Base-by-base conservation (phyloP, 2,888 invertebrate genomes). In the Trichogramma evanescens region DNA sequence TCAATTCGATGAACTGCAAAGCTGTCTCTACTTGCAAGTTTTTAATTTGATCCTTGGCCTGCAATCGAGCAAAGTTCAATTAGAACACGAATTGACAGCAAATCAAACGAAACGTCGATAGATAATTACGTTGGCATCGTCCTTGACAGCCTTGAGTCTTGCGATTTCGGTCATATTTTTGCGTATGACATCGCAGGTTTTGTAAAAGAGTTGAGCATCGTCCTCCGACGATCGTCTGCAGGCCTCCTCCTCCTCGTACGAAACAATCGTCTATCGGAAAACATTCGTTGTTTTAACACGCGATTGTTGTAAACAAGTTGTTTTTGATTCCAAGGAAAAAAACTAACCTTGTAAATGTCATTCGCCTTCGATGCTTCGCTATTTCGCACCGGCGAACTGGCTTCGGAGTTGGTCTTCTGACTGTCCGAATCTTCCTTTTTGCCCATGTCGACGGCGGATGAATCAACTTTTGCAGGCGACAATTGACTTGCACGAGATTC, bases 1-100 rank as follows among this genome's bases (percentile, higher is more conserved):
- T 95, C 55, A 95, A 78, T 57, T 89, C 82, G n/a, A 93, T 87
- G 71, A 93, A 85, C 70, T 87, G 83, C 56, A 94, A 78, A 0
- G 89, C 87, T 0, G 89, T 89, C 69, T 90, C 86, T 56, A 87
- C 83, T 70, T 88, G 82, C 68, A 88, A 85, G 57, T 87, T 83
- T 60, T 82, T 81, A 6, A 91, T 84, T 72, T 86, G 85, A 56
- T 82, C 82, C 69, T 81, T 82, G 3, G 80, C 80, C 86, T 87
- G 65, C 59, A 80, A 79, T 61, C 44, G 39, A 3, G 39, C 41
- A 42, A 39, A 46, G 41, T 55, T 57, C 39, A 45, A 10, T 39
- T 48, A 55, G 54, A 9, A n/a, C 3, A 9, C n/a, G 4, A 6
- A 42, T 50, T 7, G 48, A 50, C 26, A 53, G 56, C 8, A 54